Conservation (phyloP, 2,113 vertebrate genomes). For the Pituophis catenifer region DNA sequence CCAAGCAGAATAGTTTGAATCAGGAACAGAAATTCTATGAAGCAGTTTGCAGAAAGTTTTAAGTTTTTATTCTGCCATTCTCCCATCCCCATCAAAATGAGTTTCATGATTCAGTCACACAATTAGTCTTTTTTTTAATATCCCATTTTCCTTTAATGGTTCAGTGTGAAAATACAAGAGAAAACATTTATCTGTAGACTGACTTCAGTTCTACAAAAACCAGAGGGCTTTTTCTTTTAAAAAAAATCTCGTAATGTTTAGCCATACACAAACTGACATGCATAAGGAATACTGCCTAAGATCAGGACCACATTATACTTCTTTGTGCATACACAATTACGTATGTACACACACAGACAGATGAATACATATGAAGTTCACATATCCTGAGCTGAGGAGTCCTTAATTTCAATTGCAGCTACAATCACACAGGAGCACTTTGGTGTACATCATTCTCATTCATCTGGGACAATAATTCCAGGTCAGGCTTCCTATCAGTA, state of each 20-base stretch:
- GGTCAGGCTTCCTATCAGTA: background rate
- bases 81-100: background rate
- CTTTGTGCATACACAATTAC: slow-evolving; percentile 22
- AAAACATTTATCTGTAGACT: slow-evolving; percentile 51
- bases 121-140: background rate
- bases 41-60: background rate
- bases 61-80: background rate
- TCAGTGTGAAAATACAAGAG: slow-evolving; percentile 59
- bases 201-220: slow-evolving; percentile 20
- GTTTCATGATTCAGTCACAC: background rate
- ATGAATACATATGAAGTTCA: slow-evolving; percentile 12
- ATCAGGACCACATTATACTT: slow-evolving; percentile 11
- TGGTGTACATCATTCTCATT: background rate
- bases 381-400: slow-evolving; percentile 3
- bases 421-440: slow-evolving; percentile 11
- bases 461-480: background rate
- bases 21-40: background rate
- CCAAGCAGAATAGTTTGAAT: background rate
- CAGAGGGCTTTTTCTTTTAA: background rate
- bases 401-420: background rate
- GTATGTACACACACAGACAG: slow-evolving; percentile 13
- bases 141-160: slow-evolving; percentile 48
- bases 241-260: slow-evolving; percentile 6
- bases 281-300: slow-evolving; percentile 33
- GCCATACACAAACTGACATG: slow-evolving; percentile 40